Percentiles rank a stretch among this genome's conserved stretches.
phyloP scores from a whole-genome alignment of 2,113 vertebrate species.

The Psammodynastes pulverulentus region DNA sequence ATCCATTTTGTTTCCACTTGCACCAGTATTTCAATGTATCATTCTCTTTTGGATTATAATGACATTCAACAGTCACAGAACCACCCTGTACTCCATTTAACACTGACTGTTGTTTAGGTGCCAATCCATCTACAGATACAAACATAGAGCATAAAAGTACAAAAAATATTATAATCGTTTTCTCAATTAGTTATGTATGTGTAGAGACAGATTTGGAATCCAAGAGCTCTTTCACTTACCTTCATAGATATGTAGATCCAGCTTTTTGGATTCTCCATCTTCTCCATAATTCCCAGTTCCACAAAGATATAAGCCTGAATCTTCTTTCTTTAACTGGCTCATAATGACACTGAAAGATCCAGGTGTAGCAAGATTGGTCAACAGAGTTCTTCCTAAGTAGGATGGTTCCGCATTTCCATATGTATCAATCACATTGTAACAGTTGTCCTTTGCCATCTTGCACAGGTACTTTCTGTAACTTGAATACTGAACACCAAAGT shows the following conservation, averaged over 20 bases:
- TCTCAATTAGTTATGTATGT: neutral
- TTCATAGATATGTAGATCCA: slow-evolving; percentile 69
- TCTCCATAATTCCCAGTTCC: slow-evolving; percentile 3
- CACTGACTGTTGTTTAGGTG: slow-evolving; percentile 25
- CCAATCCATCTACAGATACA: slow-evolving; percentile 46
- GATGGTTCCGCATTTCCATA: rapidly evolving
- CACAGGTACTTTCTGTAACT: slow-evolving; percentile 46
- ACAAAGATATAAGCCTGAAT: slow-evolving; percentile 62
- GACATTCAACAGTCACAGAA: slow-evolving; percentile 61
- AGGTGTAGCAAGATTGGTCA: rapidly evolving
- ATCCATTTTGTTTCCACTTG: slow-evolving; percentile 35
- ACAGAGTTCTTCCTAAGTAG: slow-evolving; percentile 55
- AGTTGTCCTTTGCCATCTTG: slow-evolving; percentile 24
- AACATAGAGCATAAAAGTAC: rapidly evolving
- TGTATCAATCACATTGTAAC: slow-evolving; percentile 45
- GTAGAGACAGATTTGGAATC: neutral
- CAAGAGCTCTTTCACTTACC: slow-evolving; percentile 51
- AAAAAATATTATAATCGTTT: neutral
- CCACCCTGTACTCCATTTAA: slow-evolving; percentile 49
- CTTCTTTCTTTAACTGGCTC: slow-evolving; percentile 58
- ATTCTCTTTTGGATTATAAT: slow-evolving; percentile 15
- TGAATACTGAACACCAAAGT: rapidly evolving
- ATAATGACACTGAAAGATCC: slow-evolving; percentile 51
- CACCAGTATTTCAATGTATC: slow-evolving; percentile 56
- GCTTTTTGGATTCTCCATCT: neutral